phyloP scores from a whole-genome alignment of 1,140 invertebrate species.

The Camponotus floridanus region DNA sequence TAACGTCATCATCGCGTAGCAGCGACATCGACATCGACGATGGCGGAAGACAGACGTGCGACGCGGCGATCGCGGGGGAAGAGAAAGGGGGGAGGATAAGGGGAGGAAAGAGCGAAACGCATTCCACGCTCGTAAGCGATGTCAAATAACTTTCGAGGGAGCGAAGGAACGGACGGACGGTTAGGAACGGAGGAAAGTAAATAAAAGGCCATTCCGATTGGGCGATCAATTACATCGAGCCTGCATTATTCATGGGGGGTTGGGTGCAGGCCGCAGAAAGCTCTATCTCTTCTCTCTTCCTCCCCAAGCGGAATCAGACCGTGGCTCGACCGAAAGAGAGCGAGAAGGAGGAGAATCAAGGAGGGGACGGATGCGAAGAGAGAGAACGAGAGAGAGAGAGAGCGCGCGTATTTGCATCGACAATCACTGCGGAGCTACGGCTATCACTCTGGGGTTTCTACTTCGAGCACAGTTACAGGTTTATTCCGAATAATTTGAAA shows the following conservation, averaged over 20 bases:
- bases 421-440: conserved; percentile 77
- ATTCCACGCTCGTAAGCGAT: conserved; percentile 83
- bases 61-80: not conserved
- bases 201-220: conserved; percentile 86
- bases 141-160: conserved; percentile 84
- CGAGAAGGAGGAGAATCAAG: conserved; percentile 42
- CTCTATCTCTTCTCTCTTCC: conserved; percentile 78
- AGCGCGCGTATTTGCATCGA: conserved; percentile 81
- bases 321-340: conserved; percentile 70
- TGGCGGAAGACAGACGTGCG: conserved; percentile 22
- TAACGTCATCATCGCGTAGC: conserved; percentile 63
- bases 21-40: conserved; percentile 1
- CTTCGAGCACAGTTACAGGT: conserved; percentile 71
- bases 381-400: conserved; percentile 48
- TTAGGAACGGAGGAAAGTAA: conserved; percentile 84
- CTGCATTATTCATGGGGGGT: conserved; percentile 86
- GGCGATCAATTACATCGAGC: conserved; percentile 86
- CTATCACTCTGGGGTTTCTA: conserved; percentile 76
- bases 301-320: conserved; percentile 77
- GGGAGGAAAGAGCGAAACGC: conserved; percentile 69
- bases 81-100: not conserved
- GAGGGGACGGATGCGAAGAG: conserved; percentile 47
- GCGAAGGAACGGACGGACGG: conserved; percentile 79
- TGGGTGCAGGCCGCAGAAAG: conserved; percentile 84
- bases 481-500: conserved; percentile 78